Conservation (phyloP, 2,113 vertebrate species). For the Siniperca knerii region DNA sequence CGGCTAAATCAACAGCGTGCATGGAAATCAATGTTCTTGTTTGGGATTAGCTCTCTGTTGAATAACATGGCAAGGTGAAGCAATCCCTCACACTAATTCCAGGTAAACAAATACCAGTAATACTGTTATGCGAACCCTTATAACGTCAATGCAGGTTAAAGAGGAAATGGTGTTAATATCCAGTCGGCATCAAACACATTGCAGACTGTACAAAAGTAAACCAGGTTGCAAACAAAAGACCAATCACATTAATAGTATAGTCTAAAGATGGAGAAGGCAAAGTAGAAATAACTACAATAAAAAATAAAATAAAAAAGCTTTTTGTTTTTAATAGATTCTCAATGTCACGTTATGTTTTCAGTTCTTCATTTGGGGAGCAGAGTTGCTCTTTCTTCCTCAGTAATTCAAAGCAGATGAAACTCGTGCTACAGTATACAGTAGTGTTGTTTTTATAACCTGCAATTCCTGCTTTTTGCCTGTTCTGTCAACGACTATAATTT, state of each 20-base stretch:
- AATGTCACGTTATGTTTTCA: not conserved
- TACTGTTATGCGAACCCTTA: not conserved
- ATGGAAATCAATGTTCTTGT: slow-evolving; percentile 39
- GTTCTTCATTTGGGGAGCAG: not conserved
- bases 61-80: slow-evolving; percentile 25
- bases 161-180: not conserved
- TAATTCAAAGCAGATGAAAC: not conserved
- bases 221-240: not conserved
- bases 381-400: not conserved
- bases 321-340: not conserved
- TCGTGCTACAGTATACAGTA: no score
- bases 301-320: not conserved
- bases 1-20: not conserved
- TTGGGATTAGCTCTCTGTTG: slow-evolving; percentile 45
- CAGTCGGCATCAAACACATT: not conserved
- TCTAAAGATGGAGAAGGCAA: not conserved
- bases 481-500: not conserved
- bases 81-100: slow-evolving; percentile 11
- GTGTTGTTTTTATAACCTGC: not conserved
- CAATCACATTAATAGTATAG: not conserved
- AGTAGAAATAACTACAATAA: no score
- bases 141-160: not conserved
- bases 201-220: not conserved
- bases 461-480: not conserved
- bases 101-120: not conserved